Conservation (phyloP, 2,113 vertebrate genomes). For the Megaptera novaeangliae region DNA sequence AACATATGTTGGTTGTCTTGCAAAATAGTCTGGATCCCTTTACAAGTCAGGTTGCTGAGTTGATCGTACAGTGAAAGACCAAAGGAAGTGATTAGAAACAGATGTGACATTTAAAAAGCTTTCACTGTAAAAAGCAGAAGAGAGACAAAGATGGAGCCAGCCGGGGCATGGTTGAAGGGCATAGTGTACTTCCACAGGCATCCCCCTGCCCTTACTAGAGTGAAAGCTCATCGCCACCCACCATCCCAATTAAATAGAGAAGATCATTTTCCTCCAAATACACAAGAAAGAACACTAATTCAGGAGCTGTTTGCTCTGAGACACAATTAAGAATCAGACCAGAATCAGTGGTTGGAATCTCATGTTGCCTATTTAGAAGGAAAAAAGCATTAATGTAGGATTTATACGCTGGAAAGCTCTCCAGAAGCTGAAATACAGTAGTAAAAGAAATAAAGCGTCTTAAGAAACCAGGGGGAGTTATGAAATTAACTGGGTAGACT, state of each 20-base stretch:
- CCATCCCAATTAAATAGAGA: neutral
- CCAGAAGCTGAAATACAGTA: neutral
- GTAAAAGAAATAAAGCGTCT: neutral
- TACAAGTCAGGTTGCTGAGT: constrained; percentile 36
- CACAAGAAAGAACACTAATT: neutral
- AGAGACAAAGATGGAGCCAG: neutral
- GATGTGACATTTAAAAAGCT: neutral
- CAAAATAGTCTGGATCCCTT: constrained; percentile 6
- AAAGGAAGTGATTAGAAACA: constrained; percentile 43
- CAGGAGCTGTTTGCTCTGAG: neutral
- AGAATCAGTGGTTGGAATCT: neutral
- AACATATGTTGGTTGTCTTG: constrained; percentile 31
- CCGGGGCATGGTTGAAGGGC: neutral
- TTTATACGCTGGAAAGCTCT: neutral
- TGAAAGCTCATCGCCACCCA: neutral
- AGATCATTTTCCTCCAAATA: neutral
- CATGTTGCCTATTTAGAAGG: neutral
- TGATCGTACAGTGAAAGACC: neutral
- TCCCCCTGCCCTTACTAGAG: neutral
- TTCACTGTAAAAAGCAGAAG: neutral
- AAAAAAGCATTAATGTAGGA: neutral
- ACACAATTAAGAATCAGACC: neutral
- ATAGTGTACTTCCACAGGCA: neutral
- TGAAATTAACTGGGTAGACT: neutral
- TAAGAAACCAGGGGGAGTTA: neutral